Conservation (phyloP, 2,113 vertebrate genomes). For the Sander vitreus region DNA sequence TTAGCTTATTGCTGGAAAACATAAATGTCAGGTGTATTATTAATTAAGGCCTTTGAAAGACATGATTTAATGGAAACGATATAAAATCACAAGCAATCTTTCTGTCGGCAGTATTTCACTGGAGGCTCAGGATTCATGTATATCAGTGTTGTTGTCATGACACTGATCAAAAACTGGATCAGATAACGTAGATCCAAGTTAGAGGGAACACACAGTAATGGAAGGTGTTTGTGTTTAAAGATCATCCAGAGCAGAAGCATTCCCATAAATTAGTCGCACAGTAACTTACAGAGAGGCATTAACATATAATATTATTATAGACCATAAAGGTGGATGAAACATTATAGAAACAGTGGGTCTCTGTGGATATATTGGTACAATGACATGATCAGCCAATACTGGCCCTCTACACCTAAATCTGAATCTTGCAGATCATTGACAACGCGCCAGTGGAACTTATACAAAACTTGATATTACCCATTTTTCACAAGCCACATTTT, state of each 20-base stretch:
- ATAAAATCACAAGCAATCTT: slow-evolving; percentile 84
- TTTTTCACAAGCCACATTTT: too few relatives aligned
- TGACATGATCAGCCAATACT: slow-evolving; percentile 48
- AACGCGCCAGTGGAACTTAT: neutral
- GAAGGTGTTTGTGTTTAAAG: slow-evolving; percentile 40
- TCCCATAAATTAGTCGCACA: slow-evolving; percentile 25
- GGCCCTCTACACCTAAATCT: slow-evolving; percentile 35
- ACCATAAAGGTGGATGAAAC: slow-evolving; percentile 63
- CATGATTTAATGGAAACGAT: slow-evolving; percentile 88
- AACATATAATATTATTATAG: slow-evolving; percentile 65
- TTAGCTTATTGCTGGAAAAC: slow-evolving; percentile 94
- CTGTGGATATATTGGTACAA: slow-evolving; percentile 42
- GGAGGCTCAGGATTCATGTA: slow-evolving; percentile 40
- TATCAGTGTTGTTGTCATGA: slow-evolving; percentile 61
- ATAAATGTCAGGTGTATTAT: slow-evolving; percentile 95
- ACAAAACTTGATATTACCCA: neutral
- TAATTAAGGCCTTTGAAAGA: slow-evolving; percentile 93
- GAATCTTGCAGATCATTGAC: neutral
- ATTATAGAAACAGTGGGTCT: slow-evolving; percentile 29
- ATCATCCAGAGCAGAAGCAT: slow-evolving; percentile 9
- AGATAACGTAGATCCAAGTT: slow-evolving; percentile 17
- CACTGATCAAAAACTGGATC: slow-evolving; percentile 45
- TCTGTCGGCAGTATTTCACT: slow-evolving; percentile 79
- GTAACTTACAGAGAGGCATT: slow-evolving; percentile 46
- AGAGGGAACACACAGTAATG: slow-evolving; percentile 1